A percentile compares a stretch with the other conserved stretches of the same genome.
These are phyloP conservation scores for Gasteruption jaculator DNA, from an alignment of 2,888 invertebrate species.

Conservation along the genomic window DNA sequence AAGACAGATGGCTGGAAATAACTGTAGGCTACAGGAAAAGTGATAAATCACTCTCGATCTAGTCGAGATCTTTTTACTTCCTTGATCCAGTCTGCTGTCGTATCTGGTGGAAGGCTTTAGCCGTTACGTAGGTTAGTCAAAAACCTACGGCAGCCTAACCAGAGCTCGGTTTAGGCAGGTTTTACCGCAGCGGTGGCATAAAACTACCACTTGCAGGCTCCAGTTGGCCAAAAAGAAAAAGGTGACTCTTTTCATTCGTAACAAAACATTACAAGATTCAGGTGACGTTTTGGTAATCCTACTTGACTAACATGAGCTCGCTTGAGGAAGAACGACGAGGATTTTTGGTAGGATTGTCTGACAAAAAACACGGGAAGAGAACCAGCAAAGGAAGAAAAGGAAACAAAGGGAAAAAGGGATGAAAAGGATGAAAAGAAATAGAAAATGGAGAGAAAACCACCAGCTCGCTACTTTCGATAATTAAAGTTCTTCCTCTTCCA, in stretches of 20 bases:
- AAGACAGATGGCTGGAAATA: slow-evolving; percentile 27
- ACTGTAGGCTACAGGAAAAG: slow-evolving; percentile 36
- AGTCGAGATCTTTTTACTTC: slow-evolving; percentile 44
- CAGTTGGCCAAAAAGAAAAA: no score
- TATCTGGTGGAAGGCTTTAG: no score
- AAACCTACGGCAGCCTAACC: no score
- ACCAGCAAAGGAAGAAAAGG: slow-evolving; percentile 6
- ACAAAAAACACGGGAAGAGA: slow-evolving; percentile 39
- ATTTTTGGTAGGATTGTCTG: slow-evolving; percentile 40
- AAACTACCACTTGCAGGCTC: no score
- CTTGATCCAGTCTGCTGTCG: no score
- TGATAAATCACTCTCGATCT: slow-evolving; percentile 49
- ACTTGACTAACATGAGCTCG: slow-evolving; percentile 41
- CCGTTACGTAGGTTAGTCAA: no score
- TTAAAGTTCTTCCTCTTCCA: no score
- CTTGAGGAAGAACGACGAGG: slow-evolving; percentile 39
- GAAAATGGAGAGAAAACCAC: slow-evolving; percentile 18
- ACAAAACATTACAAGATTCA: slow-evolving; percentile 46
- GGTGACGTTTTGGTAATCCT: slow-evolving; percentile 40
- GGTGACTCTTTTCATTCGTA: slow-evolving; percentile 40
- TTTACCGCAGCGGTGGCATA: no score
- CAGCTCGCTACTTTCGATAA: slow-evolving; percentile 31
- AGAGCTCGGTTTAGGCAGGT: no score
- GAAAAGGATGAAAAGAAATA: not conserved
- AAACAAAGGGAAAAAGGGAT: slow-evolving; percentile 11